Evolutionary conservation across 1,140 invertebrate species (phyloP), one percentile per base, ranked within the genome.

Genomic region (Thaumatotibia leucotreta): DNA sequence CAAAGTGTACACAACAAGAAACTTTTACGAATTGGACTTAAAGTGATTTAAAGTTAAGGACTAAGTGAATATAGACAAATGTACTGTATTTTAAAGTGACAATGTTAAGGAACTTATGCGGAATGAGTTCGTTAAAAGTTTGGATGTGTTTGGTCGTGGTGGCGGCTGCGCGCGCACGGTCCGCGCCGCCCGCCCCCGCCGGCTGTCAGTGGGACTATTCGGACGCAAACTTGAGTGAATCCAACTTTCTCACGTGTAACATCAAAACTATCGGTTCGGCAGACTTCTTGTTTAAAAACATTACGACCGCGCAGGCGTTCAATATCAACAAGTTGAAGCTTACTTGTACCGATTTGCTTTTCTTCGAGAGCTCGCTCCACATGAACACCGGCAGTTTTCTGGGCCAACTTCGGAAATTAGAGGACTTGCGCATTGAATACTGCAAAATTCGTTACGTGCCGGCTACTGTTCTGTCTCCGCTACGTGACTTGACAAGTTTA

Each of bases 381-480:
- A 88, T 92, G 74, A 92, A 92, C 69, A 91, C 92, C n/a, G 92
- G 92, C 35, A 93, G 93, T 68, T 95, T 96, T 83, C 89, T 95
- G 54, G 92, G 93, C 61, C 92, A 94, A 65, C 79, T 92, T 69
- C 76, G 88, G 64, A 89, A 91, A 77, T 91, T 97, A 67, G 92
- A 94, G 58, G 92, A 94, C 65, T 89, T 97, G 69, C 92, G 93
- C 78, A 93, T 97, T 73, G 95, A 96, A 70, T 93, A 93, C 74
- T 97, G 96, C 84, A 96, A 96, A 88, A 95, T 97, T 73, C 93
- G 94, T 52, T 94, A 95, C 76, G 92, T 97, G 54, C 95, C 95
- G 5, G 92, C 93, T 22, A 94, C 93, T 66, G 94, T 94, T 33
- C 92, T 97, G 69, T 90, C 93, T 10, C 92, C 94, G n/a, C 91